These are phyloP conservation scores for Rana temporaria DNA, from an alignment of 2,113 vertebrate genomes.

Conservation along the genomic window DNA sequence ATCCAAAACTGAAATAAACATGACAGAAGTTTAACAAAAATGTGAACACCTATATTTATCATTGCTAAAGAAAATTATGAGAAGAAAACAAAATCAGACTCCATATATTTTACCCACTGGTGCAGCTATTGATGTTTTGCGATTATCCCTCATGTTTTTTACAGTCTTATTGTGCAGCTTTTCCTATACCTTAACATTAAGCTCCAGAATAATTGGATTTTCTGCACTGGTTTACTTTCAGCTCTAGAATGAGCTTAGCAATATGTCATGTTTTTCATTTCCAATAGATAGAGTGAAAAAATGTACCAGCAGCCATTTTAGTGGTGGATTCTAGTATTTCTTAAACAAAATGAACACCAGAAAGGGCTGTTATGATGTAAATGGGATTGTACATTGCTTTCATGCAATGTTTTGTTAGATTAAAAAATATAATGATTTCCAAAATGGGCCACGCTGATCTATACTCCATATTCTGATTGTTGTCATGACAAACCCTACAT, in stretches of 20 bases:
- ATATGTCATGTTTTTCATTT: neutral
- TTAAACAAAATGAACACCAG: slow-evolving; percentile 9
- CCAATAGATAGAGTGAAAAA: neutral
- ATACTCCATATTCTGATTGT: slow-evolving; percentile 54
- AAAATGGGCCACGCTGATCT: slow-evolving; percentile 44
- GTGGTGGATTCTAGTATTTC: neutral
- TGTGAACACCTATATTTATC: no score
- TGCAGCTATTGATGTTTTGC: no score
- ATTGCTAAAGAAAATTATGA: no score
- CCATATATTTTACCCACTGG: no score
- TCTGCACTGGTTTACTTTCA: no score
- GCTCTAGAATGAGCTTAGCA: no score
- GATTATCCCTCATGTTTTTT: no score
- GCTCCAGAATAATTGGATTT: neutral
- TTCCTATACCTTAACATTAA: no score
- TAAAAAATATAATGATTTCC: slow-evolving; percentile 42
- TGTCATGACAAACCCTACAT: slow-evolving; percentile 54
- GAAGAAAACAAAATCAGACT: no score
- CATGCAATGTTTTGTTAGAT: slow-evolving; percentile 40
- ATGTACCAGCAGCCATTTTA: neutral
- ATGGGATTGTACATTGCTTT: slow-evolving; percentile 1
- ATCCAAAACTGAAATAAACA: no score
- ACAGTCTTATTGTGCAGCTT: no score
- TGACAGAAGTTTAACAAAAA: no score
- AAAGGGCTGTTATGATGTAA: neutral